Evolutionary conservation across 2,888 invertebrate species (phyloP).

Genomic region (Hecatera dysodea): DNA sequence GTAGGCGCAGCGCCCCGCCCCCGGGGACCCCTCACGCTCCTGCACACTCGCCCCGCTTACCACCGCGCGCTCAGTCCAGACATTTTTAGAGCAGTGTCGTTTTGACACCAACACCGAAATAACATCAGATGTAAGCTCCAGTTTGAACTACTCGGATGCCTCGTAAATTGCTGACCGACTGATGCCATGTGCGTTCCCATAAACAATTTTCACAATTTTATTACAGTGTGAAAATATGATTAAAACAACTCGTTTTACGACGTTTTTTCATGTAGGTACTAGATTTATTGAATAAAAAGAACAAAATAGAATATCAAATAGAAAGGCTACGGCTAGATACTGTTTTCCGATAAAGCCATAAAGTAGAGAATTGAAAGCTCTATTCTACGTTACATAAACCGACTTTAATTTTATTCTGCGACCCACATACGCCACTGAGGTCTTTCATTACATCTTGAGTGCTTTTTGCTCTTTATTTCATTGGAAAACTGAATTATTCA

Average conservation of each 20-base stretch:
- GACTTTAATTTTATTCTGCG: constrained; percentile 51
- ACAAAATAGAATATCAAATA: constrained; percentile 34
- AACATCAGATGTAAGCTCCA: constrained; percentile 84
- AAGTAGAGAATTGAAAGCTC: constrained; percentile 44
- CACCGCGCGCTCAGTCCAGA: constrained; percentile 75
- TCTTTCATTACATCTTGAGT: constrained; percentile 13
- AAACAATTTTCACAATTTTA: constrained; percentile 53
- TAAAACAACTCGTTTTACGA: constrained; percentile 7
- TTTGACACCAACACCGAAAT: constrained; percentile 90
- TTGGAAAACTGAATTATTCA: constrained; percentile 7
- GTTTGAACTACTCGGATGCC: constrained; percentile 76
- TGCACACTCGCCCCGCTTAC: constrained; percentile 59
- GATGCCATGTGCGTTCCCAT: constrained; percentile 68
- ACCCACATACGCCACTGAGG: constrained; percentile 35
- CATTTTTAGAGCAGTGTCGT: constrained; percentile 90
- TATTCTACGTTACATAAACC: constrained; percentile 32
- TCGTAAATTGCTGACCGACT: constrained; percentile 75
- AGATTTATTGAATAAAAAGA: constrained; percentile 29
- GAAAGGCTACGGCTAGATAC: constrained; percentile 31
- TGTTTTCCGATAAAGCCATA: constrained; percentile 47
- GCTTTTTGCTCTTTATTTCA: constrained; percentile 21
- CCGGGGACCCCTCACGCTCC: constrained; percentile 65
- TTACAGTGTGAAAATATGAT: constrained; percentile 24
- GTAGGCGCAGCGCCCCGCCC: constrained; percentile 81
- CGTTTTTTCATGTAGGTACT: constrained; percentile 2